These are phyloP conservation scores for Chrosomus eos DNA, from an alignment of 2,797 vertebrate genomes.

Conservation along the genomic window DNA sequence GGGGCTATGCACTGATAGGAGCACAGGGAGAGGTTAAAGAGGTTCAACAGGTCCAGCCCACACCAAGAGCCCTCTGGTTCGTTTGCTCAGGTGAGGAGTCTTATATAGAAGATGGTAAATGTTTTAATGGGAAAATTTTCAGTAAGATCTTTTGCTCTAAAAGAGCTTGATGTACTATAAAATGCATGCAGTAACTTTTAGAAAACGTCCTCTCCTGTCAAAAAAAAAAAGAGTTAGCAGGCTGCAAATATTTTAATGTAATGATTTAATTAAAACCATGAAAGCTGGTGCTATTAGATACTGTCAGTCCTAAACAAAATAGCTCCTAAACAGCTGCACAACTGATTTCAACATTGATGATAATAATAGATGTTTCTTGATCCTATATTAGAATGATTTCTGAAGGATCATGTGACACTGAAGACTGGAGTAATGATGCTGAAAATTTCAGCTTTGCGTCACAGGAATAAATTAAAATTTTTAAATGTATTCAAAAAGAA, in stretches of 20 bases:
- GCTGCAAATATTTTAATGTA: not conserved
- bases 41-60: conserved; percentile 78
- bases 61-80: conserved; percentile 89
- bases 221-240: not conserved
- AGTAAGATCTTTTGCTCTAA: not conserved
- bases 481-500: not conserved
- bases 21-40: conserved; percentile 75
- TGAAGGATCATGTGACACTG: not conserved
- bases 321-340: too few species aligned
- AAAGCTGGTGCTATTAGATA: not conserved
- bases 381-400: not conserved
- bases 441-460: not conserved
- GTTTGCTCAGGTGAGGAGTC: conserved; percentile 88
- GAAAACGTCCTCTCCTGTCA: not conserved
- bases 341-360: not conserved
- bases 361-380: not conserved
- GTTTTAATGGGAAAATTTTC: too few species aligned
- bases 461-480: not conserved
- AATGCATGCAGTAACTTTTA: not conserved
- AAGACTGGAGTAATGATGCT: not conserved
- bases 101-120: not conserved
- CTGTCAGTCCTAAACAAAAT: not conserved
- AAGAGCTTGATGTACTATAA: not conserved
- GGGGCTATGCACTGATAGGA: conserved; percentile 86
- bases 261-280: not conserved